Conservation (phyloP, 2,113 vertebrate species). For the Vulpes ferrilata region DNA sequence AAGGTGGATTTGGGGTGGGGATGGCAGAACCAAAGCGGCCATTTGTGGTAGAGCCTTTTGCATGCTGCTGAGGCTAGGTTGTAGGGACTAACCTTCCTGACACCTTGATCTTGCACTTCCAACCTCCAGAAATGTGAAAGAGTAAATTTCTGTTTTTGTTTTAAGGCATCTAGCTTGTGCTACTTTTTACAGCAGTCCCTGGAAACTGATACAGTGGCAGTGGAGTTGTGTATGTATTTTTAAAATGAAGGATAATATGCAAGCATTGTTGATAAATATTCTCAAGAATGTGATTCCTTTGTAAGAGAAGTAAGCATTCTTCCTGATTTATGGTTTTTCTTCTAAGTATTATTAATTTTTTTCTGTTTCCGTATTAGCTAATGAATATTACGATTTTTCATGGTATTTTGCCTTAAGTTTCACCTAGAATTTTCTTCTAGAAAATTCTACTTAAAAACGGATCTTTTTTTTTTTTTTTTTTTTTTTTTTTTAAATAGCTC, state of each 20-base stretch:
- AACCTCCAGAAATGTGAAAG: background rate
- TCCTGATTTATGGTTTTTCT: background rate
- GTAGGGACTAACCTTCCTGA: background rate
- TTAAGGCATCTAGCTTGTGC: background rate
- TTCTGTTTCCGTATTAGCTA: background rate
- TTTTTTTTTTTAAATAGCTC: background rate
- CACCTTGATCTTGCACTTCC: background rate
- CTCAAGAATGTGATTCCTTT: background rate
- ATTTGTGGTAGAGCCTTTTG: background rate
- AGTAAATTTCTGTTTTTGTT: background rate
- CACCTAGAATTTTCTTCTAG: background rate
- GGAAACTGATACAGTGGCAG: background rate
- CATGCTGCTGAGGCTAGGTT: background rate
- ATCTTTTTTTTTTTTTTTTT: background rate
- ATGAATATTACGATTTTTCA: background rate
- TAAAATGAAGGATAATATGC: background rate
- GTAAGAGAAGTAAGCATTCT: background rate
- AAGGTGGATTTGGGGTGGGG: background rate
- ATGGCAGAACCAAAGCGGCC: no score
- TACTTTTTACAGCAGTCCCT: background rate
- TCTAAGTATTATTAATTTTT: background rate
- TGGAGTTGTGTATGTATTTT: background rate
- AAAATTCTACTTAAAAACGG: background rate
- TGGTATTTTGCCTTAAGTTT: conserved; percentile 23
- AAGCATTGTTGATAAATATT: background rate